Evolutionary conservation across 2,888 invertebrate species (phyloP).

Genomic region (Heliconius hortense): DNA sequence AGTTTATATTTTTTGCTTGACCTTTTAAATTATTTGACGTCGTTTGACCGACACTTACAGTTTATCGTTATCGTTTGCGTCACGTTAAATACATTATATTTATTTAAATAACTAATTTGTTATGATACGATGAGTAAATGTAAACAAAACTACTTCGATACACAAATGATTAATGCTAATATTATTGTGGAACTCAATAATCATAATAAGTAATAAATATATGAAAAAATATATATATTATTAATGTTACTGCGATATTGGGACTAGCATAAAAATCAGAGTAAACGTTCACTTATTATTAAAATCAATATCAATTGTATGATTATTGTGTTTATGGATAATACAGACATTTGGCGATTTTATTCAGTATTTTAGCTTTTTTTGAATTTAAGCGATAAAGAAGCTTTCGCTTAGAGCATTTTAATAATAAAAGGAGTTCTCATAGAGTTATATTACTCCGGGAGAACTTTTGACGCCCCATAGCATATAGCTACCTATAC

Average conservation of each 20-base stretch:
- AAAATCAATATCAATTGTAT: slow-evolving; percentile 1
- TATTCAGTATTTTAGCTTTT: neutral
- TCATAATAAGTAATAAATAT: slow-evolving; percentile 28
- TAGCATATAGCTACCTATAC: slow-evolving; percentile 51
- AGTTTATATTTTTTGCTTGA: slow-evolving; percentile 27
- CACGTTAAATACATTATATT: slow-evolving; percentile 8
- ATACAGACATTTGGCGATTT: neutral
- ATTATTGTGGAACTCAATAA: slow-evolving; percentile 32
- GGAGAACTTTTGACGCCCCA: slow-evolving; percentile 47
- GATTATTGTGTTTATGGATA: neutral
- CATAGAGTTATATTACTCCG: slow-evolving; percentile 27
- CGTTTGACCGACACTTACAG: slow-evolving; percentile 25
- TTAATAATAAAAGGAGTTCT: slow-evolving; percentile 30
- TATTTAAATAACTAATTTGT: slow-evolving; percentile 34
- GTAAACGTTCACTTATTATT: slow-evolving; percentile 31
- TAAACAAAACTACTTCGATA: slow-evolving; percentile 40
- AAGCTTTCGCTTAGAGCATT: slow-evolving; percentile 24
- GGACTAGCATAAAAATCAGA: slow-evolving; percentile 65
- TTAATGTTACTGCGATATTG: slow-evolving; percentile 66
- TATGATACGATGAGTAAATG: slow-evolving; percentile 35
- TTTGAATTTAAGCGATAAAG: neutral
- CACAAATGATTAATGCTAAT: slow-evolving; percentile 30
- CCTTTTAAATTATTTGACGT: neutral
- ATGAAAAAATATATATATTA: slow-evolving; percentile 43
- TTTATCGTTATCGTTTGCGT: slow-evolving; percentile 32